Evolutionary conservation across 2,888 invertebrate species (phyloP), one percentile per base, ranked within the genome.

Genomic region (Mantis religiosa): DNA sequence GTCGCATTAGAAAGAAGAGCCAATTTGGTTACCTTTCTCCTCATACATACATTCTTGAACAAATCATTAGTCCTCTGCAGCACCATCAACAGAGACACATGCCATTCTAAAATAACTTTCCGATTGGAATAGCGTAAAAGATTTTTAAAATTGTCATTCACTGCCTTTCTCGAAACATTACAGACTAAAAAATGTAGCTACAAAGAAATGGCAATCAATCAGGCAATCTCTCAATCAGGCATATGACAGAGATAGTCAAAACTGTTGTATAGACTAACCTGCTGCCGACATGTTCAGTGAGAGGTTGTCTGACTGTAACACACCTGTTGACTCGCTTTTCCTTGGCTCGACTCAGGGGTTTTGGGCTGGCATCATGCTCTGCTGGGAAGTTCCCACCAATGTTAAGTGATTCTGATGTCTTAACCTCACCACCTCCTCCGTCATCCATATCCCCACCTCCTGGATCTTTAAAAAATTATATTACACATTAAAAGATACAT

Each of bases 311-410:
- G 30, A 90, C 89, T 41, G 90, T 89, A 84, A 90, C 91, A 89
- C 90, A 90, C 84, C 92, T 91, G 89, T 91, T 92, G 83, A 92
- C 92, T 90, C 94, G 92, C 90, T 93, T 94, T 89, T 94, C 93
- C 90, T 94, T 94, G 83, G 92, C 91, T 89, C 93, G 91, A 88
- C 92, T 91, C 87, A 92, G 90, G 30, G 94, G 93, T 90, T 93
- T 93, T 25, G 93, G 94, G 84, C 93, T 94, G 90, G 93, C 92
- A 90, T 93, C 93, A 90, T 93, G 92, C 88, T 93, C 93, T 30
- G 91, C 91, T 84, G 91, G 91, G 89, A 91, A 92, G 88, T 90
- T 89, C 12, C 90, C 83, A 28, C 89, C 89, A 86, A 90, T 88
- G 84, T 89, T 90, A n/a, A 91, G 88, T 6, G 91, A 89, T 28